phyloP scores from a whole-genome alignment of 2,113 vertebrate genomes.

The Henicopernis longicauda region DNA sequence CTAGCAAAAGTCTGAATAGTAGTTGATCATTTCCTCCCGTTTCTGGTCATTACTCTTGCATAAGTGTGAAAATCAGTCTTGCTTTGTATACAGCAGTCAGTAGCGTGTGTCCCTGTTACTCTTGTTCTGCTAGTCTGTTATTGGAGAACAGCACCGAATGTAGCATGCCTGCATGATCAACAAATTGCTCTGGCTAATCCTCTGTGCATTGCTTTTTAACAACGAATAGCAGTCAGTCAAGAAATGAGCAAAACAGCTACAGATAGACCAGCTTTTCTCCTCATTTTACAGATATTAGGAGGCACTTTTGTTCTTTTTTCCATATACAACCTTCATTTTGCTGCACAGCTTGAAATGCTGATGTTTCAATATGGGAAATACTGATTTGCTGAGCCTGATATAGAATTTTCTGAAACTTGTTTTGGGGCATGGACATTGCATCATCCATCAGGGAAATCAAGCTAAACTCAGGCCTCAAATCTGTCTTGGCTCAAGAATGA shows the following conservation, averaged over 20 bases:
- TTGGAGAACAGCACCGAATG: neutral
- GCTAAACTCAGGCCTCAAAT: neutral
- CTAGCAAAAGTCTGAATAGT: neutral
- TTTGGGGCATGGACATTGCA: neutral
- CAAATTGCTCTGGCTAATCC: neutral
- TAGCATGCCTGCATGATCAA: neutral
- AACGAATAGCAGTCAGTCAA: neutral
- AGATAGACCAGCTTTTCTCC: neutral
- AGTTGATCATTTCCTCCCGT: neutral
- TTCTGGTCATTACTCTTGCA: neutral
- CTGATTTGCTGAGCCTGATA: neutral
- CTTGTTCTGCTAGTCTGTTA: neutral
- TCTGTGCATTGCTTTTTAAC: neutral
- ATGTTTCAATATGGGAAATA: neutral
- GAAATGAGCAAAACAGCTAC: neutral
- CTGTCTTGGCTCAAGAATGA: conserved; percentile 2
- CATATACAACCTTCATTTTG: neutral
- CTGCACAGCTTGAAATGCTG: neutral
- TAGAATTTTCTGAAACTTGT: neutral
- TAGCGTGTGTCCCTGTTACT: neutral
- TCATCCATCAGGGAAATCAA: conserved; percentile 32
- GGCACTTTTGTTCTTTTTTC: neutral
- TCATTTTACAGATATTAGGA: neutral
- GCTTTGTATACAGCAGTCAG: neutral
- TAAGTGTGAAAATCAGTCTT: neutral